These are phyloP conservation scores for Ctenopoma kingsleyae DNA, from an alignment of 2,797 vertebrate genomes.

Conservation along the genomic window DNA sequence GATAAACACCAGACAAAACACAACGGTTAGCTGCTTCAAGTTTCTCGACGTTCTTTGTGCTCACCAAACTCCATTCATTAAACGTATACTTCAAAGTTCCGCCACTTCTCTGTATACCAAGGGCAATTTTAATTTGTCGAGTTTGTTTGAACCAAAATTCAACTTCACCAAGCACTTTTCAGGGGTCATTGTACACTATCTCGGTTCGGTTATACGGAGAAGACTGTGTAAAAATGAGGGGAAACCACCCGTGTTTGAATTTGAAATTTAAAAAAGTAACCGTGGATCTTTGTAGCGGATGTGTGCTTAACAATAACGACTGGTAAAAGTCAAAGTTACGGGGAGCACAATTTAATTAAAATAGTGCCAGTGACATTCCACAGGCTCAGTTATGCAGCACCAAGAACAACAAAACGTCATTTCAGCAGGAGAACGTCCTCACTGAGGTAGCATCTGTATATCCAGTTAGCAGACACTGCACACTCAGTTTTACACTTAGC, in stretches of 20 bases:
- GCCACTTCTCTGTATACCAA: accelerated
- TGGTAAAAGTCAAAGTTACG: background rate
- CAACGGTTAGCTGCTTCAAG: background rate
- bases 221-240: background rate
- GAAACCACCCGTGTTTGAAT: background rate
- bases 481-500: background rate
- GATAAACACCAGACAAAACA: background rate
- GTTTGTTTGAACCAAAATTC: background rate
- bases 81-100: background rate
- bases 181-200: constrained; percentile 13
- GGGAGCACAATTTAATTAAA: background rate
- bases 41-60: background rate
- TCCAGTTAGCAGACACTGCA: background rate
- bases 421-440: background rate
- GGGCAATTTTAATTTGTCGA: background rate
- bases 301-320: background rate
- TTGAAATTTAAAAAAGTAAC: background rate
- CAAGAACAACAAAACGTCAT: background rate
- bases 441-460: background rate
- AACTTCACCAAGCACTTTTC: constrained; percentile 6
- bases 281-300: background rate
- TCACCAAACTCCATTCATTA: constrained; percentile 2
- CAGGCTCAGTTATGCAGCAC: background rate
- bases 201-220: background rate
- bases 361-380: background rate